Base-by-base conservation (phyloP, 92 coral and sea anemone species). In the Montipora capitata region DNA sequence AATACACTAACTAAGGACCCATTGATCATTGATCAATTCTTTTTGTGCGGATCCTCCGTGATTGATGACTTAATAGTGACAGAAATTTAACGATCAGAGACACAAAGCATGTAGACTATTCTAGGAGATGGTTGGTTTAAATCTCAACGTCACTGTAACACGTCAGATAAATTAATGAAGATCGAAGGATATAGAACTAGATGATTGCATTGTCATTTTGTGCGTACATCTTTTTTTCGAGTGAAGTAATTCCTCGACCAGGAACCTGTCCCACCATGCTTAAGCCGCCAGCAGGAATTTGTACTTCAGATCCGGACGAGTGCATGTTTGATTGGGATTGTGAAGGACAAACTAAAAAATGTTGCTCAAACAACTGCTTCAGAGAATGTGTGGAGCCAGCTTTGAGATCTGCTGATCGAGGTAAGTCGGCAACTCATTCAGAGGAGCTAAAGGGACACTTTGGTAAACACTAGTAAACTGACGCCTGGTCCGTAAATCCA, bases 271-370 rank as follows among this genome's bases (percentile, higher is more conserved):
- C 95, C 6, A 27, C 72, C 6, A 44, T 72, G 61, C 52, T 84
- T 39, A 74, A 76, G 14, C 88, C 84, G 38, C 95, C 93, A 13
- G 79, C 93, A 12, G 87, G 64, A 13, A 63, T 74, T 11, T 92
- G 95, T 69, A 76, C 73, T 7, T 79, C 93, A 5, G 81, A 85
- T 45, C 41, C 64, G 17, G 85, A 93, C 68, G 91, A 84, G 79
- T 93, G 96, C 57, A 64, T 77, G 57, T 74, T 69, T 76, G 96
- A 93, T 51, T 51, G 75, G 59, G 89, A 93, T 39, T 93, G 96
- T 51, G 72, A 70, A 40, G 91, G 89, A 13, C 27, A 74, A 57
- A 77, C 81, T 5, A 85, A 75, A 44, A 85, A 85, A 77, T 85
- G 89, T 54, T 85, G 89, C 44, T 59, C 11, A 16, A 85, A 85